phyloP scores from a whole-genome alignment of 2,888 invertebrate genomes.

The Eupithecia pulchellata region DNA sequence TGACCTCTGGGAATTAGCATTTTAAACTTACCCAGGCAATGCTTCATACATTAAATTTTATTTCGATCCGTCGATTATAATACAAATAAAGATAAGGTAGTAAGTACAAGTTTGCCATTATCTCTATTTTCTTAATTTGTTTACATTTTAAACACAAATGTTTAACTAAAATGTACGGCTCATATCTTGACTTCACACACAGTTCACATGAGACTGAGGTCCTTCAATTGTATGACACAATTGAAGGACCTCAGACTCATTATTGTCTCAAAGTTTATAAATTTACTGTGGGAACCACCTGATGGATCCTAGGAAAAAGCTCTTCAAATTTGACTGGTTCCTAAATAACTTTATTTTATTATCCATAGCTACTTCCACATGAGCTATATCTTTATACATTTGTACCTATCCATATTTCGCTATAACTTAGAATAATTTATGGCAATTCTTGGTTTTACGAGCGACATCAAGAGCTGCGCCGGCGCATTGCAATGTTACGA shows the following conservation, averaged over 20 bases:
- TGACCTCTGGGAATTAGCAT: no score
- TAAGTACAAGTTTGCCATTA: background rate
- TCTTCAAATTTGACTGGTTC: background rate
- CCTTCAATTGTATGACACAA: background rate
- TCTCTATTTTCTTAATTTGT: background rate
- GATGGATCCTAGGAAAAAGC: background rate
- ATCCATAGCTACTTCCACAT: background rate
- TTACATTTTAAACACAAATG: background rate
- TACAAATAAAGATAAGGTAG: background rate
- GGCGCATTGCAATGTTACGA: constrained; percentile 8
- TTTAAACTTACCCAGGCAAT: no score
- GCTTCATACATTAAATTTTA: no score
- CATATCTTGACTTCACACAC: background rate
- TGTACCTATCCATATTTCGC: constrained; percentile 5
- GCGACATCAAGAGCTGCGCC: constrained; percentile 15
- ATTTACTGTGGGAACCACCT: background rate
- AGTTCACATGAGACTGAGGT: background rate
- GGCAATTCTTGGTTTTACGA: constrained; percentile 11
- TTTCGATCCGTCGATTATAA: background rate
- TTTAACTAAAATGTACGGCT: background rate
- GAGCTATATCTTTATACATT: background rate
- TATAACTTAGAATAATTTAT: constrained; percentile 11
- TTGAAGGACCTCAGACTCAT: no score
- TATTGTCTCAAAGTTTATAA: background rate
- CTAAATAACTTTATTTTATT: background rate